Evolutionary conservation across 2,888 invertebrate species (phyloP).

Genomic region (Leucania comma): DNA sequence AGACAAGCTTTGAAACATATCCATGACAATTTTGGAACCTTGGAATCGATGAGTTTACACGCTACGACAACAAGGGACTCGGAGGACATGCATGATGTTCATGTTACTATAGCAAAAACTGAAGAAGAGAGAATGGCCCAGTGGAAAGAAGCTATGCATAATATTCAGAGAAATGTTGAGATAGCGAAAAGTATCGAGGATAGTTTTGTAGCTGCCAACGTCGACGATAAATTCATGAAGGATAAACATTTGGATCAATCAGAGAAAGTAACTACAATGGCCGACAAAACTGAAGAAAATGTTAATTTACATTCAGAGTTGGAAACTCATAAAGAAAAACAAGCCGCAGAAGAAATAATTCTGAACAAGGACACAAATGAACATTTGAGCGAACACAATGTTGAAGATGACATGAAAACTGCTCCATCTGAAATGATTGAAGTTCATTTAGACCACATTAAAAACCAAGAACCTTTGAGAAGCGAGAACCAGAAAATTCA

Average conservation of each 20-base stretch:
- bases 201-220: slow-evolving; percentile 71
- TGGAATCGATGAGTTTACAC: slow-evolving; percentile 75
- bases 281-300: slow-evolving; percentile 38
- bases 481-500: slow-evolving; percentile 53
- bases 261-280: slow-evolving; percentile 29
- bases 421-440: slow-evolving; percentile 67
- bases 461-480: slow-evolving; percentile 43
- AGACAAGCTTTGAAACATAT: slow-evolving; percentile 80
- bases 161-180: slow-evolving; percentile 78
- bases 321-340: slow-evolving; percentile 32
- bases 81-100: slow-evolving; percentile 66
- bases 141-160: slow-evolving; percentile 82
- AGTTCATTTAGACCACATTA: slow-evolving; percentile 57
- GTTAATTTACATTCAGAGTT: slow-evolving; percentile 15
- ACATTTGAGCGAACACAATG: slow-evolving; percentile 17
- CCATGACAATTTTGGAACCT: slow-evolving; percentile 76
- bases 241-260: slow-evolving; percentile 49
- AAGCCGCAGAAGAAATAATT: slow-evolving; percentile 3
- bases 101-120: slow-evolving; percentile 67
- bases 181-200: slow-evolving; percentile 83
- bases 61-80: slow-evolving; percentile 66
- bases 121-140: slow-evolving; percentile 79
- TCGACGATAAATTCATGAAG: slow-evolving; percentile 43
- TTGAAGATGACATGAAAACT: slow-evolving; percentile 63
- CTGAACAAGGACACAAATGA: slow-evolving; percentile 14